These are phyloP conservation scores for Argyresthia goedartella DNA, from an alignment of 2,888 invertebrate species.

Conservation along the genomic window DNA sequence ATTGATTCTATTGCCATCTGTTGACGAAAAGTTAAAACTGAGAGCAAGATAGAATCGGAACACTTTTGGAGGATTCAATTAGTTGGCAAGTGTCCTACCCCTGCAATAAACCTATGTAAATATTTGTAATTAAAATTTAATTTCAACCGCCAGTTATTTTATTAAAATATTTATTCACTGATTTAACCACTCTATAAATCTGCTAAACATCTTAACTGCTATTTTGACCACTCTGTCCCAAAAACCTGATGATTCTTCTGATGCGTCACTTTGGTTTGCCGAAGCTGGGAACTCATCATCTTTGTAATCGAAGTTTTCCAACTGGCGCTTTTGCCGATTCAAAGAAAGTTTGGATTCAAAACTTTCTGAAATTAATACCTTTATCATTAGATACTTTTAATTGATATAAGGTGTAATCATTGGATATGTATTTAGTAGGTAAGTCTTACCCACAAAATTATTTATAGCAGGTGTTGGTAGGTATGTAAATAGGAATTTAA, in stretches of 20 bases:
- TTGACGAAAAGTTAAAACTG: too few species aligned
- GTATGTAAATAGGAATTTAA: conserved; percentile 1
- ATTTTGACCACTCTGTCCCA: conserved; percentile 58
- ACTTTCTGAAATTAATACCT: background rate
- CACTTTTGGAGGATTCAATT: too few species aligned
- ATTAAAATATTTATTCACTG: conserved; percentile 16
- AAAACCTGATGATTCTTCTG: conserved; percentile 28
- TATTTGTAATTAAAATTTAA: background rate
- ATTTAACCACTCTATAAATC: conserved; percentile 61
- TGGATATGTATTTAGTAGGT: too few species aligned
- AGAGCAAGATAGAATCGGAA: too few species aligned
- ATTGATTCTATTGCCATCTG: too few species aligned
- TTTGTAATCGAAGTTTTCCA: conserved; percentile 46
- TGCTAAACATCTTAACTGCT: conserved; percentile 50
- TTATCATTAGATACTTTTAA: background rate
- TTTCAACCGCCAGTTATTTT: too few species aligned
- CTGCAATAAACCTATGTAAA: background rate
- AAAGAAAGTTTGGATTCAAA: background rate
- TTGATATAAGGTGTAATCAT: too few species aligned
- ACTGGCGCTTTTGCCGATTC: conserved; percentile 33
- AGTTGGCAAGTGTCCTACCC: too few species aligned
- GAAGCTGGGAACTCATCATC: conserved; percentile 36
- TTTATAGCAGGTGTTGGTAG: too few species aligned
- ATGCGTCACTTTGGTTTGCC: conserved; percentile 35
- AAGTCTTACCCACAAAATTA: too few species aligned